These are phyloP conservation scores for Xenentodon cancila DNA, from an alignment of 2,797 vertebrate species.

Conservation along the genomic window DNA sequence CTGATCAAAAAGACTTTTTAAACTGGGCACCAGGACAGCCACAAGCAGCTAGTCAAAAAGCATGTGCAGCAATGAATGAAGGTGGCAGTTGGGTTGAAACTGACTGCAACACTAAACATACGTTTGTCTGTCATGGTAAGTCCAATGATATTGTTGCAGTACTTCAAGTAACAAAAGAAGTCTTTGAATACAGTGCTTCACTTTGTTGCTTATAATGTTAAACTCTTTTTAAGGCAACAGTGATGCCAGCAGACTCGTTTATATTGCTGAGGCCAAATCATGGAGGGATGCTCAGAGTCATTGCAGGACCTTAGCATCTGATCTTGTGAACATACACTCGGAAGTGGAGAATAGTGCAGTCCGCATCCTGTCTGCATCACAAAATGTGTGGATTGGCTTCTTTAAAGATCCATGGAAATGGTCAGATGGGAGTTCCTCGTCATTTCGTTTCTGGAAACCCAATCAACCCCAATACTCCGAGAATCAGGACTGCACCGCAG, in stretches of 20 bases:
- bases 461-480: slow-evolving; percentile 16
- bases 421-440: slow-evolving; percentile 70
- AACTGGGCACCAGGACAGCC: slow-evolving; percentile 66
- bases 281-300: slow-evolving; percentile 68
- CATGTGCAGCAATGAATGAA: slow-evolving; percentile 65
- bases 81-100: slow-evolving; percentile 65
- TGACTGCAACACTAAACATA: slow-evolving; percentile 37
- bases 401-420: slow-evolving; percentile 77
- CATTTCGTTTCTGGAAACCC: slow-evolving; percentile 67
- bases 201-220: neutral
- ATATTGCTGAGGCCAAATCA: slow-evolving; percentile 50
- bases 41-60: slow-evolving; percentile 1
- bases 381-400: slow-evolving; percentile 71
- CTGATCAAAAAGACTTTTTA: slow-evolving; percentile 47
- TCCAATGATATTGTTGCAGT: slow-evolving; percentile 6
- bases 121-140: slow-evolving; percentile 69
- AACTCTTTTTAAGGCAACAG: slow-evolving; percentile 31
- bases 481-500: slow-evolving; percentile 48
- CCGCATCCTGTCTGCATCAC: slow-evolving; percentile 15
- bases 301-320: slow-evolving; percentile 57
- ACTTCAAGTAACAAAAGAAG: slow-evolving; percentile 3
- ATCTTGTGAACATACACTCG: slow-evolving; percentile 66
- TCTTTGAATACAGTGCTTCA: neutral
- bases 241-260: slow-evolving; percentile 16
- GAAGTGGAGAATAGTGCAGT: slow-evolving; percentile 55